Percentiles rank a stretch among this genome's conserved stretches.
These are phyloP conservation scores for Lordiphosa collinella DNA, from an alignment of 1,140 invertebrate genomes.

Conservation along the genomic window DNA sequence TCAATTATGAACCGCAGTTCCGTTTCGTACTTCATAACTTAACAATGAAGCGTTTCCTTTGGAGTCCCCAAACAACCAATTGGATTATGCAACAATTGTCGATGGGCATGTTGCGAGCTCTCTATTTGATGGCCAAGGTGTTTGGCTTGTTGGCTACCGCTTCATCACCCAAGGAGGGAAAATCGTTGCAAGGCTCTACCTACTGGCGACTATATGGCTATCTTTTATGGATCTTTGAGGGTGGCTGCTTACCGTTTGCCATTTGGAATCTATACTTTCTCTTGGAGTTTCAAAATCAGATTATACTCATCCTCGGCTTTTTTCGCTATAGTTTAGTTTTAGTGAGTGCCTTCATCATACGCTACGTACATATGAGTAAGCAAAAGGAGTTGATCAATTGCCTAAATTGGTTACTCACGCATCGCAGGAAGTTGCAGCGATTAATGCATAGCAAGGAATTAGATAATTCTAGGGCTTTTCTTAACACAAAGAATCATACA, in stretches of 20 bases:
- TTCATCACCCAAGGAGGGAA: neutral
- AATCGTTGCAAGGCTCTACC: neutral
- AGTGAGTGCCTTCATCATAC: constrained; percentile 17
- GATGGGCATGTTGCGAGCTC: constrained; percentile 9
- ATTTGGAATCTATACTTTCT: constrained; percentile 18
- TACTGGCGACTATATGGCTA: constrained; percentile 48
- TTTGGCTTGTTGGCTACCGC: constrained; percentile 38
- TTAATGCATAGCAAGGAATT: constrained; percentile 31
- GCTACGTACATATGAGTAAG: constrained; percentile 35
- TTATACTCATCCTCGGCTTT: constrained; percentile 44
- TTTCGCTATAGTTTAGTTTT: constrained; percentile 40
- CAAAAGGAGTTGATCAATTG: constrained; percentile 29
- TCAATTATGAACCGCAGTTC: constrained; percentile 25
- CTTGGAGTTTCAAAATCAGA: constrained; percentile 36
- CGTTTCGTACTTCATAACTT: neutral
- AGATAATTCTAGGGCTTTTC: constrained; percentile 2
- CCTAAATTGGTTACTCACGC: constrained; percentile 33
- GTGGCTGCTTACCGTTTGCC: constrained; percentile 33
- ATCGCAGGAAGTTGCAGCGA: constrained; percentile 10
- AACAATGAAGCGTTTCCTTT: neutral
- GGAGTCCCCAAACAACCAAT: neutral
- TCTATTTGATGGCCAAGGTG: constrained; percentile 33
- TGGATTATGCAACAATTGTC: constrained; percentile 20
- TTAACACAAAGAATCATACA: constrained; percentile 25
- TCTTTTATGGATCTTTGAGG: constrained; percentile 32